Percentiles rank a stretch among this genome's conserved stretches.
Evolutionary conservation across 2,113 vertebrate genomes (phyloP).

Genomic region (Ceyx margarethae): DNA sequence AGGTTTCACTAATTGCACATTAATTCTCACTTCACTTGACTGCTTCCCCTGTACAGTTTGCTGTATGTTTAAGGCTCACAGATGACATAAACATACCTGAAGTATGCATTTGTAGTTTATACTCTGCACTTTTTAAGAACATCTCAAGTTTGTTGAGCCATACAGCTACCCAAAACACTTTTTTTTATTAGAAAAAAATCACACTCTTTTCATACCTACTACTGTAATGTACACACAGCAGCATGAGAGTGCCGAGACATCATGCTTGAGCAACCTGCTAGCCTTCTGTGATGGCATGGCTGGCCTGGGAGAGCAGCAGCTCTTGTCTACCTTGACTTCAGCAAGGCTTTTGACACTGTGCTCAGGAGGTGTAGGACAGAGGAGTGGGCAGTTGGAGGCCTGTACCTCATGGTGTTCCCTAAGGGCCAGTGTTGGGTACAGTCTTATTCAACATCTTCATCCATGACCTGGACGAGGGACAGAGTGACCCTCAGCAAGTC

Average conservation of each 20-base stretch:
- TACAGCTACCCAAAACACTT: neutral
- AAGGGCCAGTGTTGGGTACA: too few relatives aligned
- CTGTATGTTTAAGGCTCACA: neutral
- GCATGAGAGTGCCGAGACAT: neutral
- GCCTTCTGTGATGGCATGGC: neutral
- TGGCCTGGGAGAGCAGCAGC: neutral
- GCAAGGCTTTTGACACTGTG: neutral
- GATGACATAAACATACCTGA: neutral
- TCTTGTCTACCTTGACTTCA: neutral
- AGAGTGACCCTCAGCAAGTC: neutral
- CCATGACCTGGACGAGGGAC: neutral
- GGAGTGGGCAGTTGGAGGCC: neutral
- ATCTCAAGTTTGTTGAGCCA: neutral
- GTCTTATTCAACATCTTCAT: neutral
- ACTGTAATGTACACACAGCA: neutral
- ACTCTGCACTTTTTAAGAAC: neutral
- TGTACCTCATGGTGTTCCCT: neutral
- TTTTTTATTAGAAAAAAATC: neutral
- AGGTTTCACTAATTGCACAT: neutral
- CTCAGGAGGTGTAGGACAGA: neutral
- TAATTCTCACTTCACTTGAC: neutral
- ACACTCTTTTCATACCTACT: neutral
- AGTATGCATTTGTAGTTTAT: neutral
- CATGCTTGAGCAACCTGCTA: neutral
- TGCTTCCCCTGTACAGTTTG: neutral